Percentiles rank a stretch among this genome's conserved stretches.
Conservation (phyloP, 2,888 invertebrate genomes). For the Leuctra nigra region DNA sequence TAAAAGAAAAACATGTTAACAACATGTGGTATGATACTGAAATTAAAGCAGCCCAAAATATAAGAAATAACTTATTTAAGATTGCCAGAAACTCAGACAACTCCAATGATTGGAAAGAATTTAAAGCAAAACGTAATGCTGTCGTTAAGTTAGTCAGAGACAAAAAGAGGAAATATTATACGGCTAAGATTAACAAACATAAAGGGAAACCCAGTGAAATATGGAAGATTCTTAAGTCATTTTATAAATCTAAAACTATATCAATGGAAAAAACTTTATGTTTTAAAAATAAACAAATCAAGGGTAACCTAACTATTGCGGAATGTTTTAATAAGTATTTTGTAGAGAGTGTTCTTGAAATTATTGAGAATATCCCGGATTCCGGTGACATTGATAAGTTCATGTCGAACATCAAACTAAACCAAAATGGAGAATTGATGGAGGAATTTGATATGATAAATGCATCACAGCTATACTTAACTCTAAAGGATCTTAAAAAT, state of each 20-base stretch:
- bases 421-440: background rate
- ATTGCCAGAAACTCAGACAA: background rate
- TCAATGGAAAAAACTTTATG: background rate
- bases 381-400: background rate
- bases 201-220: background rate
- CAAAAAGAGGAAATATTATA: background rate
- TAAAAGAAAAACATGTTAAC: background rate
- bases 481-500: background rate
- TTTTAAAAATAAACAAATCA: background rate
- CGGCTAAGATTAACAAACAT: background rate
- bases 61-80: background rate
- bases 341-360: background rate
- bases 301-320: background rate
- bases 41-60: background rate
- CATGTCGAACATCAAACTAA: background rate
- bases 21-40: slow-evolving; percentile 8
- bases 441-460: background rate
- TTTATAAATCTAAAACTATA: background rate
- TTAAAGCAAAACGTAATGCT: background rate
- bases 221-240: background rate
- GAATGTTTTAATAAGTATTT: background rate
- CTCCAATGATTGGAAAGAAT: background rate
- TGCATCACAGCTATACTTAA: background rate
- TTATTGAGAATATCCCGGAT: background rate
- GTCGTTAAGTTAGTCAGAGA: background rate